Percentiles rank a stretch among this genome's conserved stretches.
Conservation (phyloP, 23 tunicate species). For the Ciona savignyi region DNA sequence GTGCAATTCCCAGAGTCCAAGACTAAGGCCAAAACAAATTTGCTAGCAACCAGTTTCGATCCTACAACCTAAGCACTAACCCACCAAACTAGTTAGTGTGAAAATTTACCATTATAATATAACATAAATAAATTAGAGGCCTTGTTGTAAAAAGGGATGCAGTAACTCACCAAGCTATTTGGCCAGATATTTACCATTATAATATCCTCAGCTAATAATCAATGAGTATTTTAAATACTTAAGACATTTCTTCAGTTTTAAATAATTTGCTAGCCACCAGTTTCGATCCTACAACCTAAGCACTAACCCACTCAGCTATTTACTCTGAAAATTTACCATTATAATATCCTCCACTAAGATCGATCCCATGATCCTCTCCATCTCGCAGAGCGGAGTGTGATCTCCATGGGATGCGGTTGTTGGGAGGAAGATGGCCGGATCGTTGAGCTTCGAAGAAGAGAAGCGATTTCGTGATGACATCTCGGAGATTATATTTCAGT, state of each 20-base stretch:
- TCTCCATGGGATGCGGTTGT: slow-evolving; percentile 76
- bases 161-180: too few relatives aligned
- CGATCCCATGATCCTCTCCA: slow-evolving; percentile 58
- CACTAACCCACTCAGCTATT: too few relatives aligned
- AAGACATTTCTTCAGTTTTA: too few relatives aligned
- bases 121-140: too few relatives aligned
- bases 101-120: too few relatives aligned
- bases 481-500: slow-evolving; percentile 73
- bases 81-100: too few relatives aligned
- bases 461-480: slow-evolving; percentile 82
- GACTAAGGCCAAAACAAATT: slow-evolving; percentile 29
- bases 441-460: slow-evolving; percentile 90
- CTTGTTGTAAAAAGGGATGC: too few relatives aligned
- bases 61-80: slow-evolving; percentile 53
- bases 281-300: too few relatives aligned
- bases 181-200: too few relatives aligned
- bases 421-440: slow-evolving; percentile 63
- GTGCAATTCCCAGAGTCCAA: slow-evolving; percentile 70
- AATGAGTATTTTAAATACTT: too few relatives aligned
- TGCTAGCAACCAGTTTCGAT: slow-evolving; percentile 87
- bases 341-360: slow-evolving; percentile 93
- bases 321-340: slow-evolving; percentile 38
- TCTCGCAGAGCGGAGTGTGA: slow-evolving; percentile 85
- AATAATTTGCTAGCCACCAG: too few relatives aligned
- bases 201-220: too few relatives aligned